Evolutionary conservation across 35 echinoderm and acorn worm genomes (phyloP).

Genomic region (Lytechinus variegatus): DNA sequence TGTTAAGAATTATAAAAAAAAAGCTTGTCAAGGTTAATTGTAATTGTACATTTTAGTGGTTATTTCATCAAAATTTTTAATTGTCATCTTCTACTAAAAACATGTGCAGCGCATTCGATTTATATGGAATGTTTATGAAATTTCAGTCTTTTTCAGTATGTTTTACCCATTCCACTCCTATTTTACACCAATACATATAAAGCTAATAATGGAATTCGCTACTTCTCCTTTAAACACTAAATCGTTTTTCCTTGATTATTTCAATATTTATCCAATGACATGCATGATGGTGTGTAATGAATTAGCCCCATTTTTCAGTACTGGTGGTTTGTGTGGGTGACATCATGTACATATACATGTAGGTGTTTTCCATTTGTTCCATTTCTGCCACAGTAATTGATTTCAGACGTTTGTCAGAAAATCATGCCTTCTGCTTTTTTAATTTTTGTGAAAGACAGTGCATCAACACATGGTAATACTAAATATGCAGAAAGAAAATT

Average conservation of each 20-base stretch:
- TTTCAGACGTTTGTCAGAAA: neutral
- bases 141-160: too few relatives aligned
- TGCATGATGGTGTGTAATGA: neutral
- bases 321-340: neutral
- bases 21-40: too few relatives aligned
- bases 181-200: neutral
- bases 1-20: too few relatives aligned
- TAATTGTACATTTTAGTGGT: too few relatives aligned
- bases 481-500: too few relatives aligned
- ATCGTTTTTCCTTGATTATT: neutral
- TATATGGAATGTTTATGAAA: too few relatives aligned
- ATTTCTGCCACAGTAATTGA: neutral
- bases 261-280: neutral
- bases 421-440: neutral
- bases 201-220: neutral
- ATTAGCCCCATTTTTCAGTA: neutral
- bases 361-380: neutral
- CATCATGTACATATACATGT: neutral
- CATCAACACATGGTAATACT: neutral
- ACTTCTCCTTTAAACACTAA: neutral
- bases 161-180: neutral
- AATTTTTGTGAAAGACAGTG: neutral
- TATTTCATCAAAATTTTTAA: too few relatives aligned
- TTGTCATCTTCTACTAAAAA: too few relatives aligned
- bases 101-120: too few relatives aligned